A percentile compares a stretch with the other conserved stretches of the same genome.
These are phyloP conservation scores for Lasiurus cinereus DNA, from an alignment of 2,113 vertebrate genomes.

Conservation along the genomic window DNA sequence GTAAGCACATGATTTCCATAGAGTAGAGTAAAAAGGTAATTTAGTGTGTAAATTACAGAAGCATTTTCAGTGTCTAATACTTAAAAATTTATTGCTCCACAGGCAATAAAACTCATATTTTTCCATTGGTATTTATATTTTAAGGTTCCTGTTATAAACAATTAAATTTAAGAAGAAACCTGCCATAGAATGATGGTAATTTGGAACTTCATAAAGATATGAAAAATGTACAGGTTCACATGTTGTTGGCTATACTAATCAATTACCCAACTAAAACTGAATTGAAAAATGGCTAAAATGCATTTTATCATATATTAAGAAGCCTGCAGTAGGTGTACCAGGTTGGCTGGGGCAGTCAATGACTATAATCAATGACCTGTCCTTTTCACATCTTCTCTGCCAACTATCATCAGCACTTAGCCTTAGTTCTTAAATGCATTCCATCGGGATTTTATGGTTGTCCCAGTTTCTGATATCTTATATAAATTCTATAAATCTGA, in stretches of 20 bases:
- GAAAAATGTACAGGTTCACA: not conserved
- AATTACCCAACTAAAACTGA: not conserved
- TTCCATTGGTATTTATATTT: not conserved
- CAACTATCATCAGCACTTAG: not conserved
- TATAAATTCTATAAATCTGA: not conserved
- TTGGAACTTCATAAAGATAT: not conserved
- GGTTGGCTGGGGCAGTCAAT: not conserved
- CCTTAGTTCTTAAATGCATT: not conserved
- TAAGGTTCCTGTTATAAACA: not conserved
- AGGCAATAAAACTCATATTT: not conserved
- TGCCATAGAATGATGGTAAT: not conserved
- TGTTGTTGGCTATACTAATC: not conserved
- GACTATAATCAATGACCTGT: not conserved
- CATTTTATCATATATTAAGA: not conserved
- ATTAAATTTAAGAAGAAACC: not conserved
- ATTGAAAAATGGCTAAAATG: not conserved
- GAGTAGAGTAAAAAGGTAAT: not conserved
- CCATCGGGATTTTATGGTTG: not conserved
- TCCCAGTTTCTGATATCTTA: not conserved
- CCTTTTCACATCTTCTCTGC: not conserved
- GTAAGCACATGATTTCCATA: not conserved
- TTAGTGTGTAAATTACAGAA: slow-evolving; percentile 27
- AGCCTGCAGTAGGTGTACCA: not conserved
- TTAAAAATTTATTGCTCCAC: not conserved
- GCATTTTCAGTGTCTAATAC: not conserved